Percentiles rank a stretch among this genome's conserved stretches.
These are phyloP conservation scores for Peromyscus attwateri DNA, from an alignment of 2,797 vertebrate genomes.

Conservation along the genomic window DNA sequence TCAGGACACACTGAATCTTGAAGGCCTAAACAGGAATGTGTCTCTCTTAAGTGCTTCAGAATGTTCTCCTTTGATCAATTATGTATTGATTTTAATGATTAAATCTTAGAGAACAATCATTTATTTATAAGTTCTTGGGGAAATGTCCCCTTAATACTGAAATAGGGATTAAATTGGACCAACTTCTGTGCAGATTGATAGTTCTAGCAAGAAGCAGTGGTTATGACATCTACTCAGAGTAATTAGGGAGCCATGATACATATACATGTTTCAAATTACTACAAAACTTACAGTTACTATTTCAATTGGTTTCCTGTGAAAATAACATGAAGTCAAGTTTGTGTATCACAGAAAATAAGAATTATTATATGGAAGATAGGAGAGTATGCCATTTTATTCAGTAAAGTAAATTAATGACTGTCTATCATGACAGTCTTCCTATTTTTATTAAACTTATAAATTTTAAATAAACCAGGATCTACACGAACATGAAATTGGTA, in stretches of 20 bases:
- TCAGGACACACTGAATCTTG: not conserved
- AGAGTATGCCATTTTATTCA: slow-evolving; percentile 7
- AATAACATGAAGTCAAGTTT: slow-evolving; percentile 22
- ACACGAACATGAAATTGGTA: slow-evolving; percentile 26
- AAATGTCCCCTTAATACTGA: not conserved
- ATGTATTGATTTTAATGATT: slow-evolving; percentile 51
- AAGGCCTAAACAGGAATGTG: not conserved
- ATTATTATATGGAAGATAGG: not conserved
- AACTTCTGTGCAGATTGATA: slow-evolving; percentile 13
- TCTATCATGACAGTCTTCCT: not conserved
- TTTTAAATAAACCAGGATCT: slow-evolving; percentile 61
- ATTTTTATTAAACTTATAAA: slow-evolving; percentile 56
- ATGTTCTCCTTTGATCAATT: slow-evolving; percentile 47
- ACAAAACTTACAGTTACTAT: not conserved
- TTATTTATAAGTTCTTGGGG: slow-evolving; percentile 46
- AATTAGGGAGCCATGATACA: not conserved
- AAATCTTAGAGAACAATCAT: slow-evolving; percentile 4
- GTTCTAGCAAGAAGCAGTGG: not conserved
- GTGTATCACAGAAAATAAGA: slow-evolving; percentile 20
- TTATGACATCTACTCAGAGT: slow-evolving; percentile 10
- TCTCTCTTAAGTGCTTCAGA: not conserved
- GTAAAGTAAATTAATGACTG: slow-evolving; percentile 49
- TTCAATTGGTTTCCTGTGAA: slow-evolving; percentile 36
- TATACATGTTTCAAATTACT: not conserved
- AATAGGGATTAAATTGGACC: slow-evolving; percentile 19